Percentiles rank a stretch among this genome's conserved stretches.
phyloP scores from a whole-genome alignment of 1,140 invertebrate species.

The Aphelinus atriplicis region DNA sequence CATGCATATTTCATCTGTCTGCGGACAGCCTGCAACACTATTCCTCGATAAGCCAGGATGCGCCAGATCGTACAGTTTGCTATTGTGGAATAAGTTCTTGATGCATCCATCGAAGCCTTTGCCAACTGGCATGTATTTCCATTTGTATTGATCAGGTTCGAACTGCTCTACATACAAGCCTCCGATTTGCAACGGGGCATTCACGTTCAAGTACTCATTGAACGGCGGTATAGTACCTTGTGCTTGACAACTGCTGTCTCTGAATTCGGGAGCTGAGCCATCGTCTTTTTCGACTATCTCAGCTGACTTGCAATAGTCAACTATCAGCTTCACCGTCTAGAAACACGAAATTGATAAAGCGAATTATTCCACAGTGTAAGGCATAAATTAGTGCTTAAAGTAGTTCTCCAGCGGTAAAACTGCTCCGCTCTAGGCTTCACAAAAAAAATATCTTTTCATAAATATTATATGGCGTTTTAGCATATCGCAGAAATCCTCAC shows the following conservation, averaged over 20 bases:
- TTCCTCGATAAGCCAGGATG: constrained; percentile 86
- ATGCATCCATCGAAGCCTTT: constrained; percentile 96
- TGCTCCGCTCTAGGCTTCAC: too few species aligned
- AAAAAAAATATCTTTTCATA: too few species aligned
- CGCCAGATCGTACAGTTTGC: constrained; percentile 92
- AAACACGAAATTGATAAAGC: constrained; percentile 15
- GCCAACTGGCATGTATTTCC: constrained; percentile 86
- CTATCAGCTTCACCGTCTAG: constrained; percentile 85
- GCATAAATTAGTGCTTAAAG: too few species aligned
- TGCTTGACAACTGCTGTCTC: constrained; percentile 88
- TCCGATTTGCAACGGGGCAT: constrained; percentile 92
- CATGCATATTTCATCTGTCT: constrained; percentile 88
- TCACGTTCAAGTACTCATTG: constrained; percentile 96
- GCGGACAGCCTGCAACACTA: constrained; percentile 87
- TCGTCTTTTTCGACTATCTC: constrained; percentile 88
- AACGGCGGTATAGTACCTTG: constrained; percentile 90
- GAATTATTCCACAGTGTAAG: too few species aligned
- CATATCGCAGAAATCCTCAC: too few species aligned
- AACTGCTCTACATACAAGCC: constrained; percentile 88
- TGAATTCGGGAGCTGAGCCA: constrained; percentile 84
- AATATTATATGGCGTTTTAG: too few species aligned
- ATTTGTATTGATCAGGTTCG: constrained; percentile 85
- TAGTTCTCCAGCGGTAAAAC: too few species aligned
- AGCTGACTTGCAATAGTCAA: constrained; percentile 90
- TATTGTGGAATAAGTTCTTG: constrained; percentile 94